A percentile compares a stretch with the other conserved stretches of the same genome.
Evolutionary conservation across 23 tunicate species (phyloP).

Genomic region (Phallusia fumigata): DNA sequence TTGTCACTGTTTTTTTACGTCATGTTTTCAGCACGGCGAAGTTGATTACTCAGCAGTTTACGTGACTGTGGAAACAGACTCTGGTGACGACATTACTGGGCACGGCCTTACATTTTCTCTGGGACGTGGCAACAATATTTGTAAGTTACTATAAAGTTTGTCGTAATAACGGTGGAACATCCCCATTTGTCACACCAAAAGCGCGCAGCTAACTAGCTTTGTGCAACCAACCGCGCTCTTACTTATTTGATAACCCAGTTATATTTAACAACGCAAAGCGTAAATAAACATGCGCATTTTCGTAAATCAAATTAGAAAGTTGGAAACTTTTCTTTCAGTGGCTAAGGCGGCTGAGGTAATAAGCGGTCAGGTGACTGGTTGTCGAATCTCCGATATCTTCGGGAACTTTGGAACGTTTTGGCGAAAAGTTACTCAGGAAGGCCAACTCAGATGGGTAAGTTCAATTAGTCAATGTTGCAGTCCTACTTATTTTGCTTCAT

Average conservation of each 20-base stretch:
- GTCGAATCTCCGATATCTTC: conserved; percentile 48
- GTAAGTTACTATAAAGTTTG: too few species aligned
- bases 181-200: too few species aligned
- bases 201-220: too few species aligned
- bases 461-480: neutral
- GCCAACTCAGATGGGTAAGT: conserved; percentile 93
- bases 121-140: conserved; percentile 93
- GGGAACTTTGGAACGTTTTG: conserved; percentile 80
- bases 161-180: neutral
- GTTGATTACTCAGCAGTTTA: conserved; percentile 96
- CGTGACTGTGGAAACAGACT: conserved; percentile 55
- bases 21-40: conserved; percentile 78
- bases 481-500: too few species aligned
- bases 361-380: conserved; percentile 52
- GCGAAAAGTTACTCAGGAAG: conserved; percentile 80
- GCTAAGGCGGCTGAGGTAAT: conserved; percentile 80
- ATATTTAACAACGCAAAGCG: too few species aligned
- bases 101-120: conserved; percentile 86
- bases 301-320: neutral
- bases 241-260: neutral
- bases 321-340: conserved; percentile 37
- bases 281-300: neutral
- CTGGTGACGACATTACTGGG: conserved; percentile 60
- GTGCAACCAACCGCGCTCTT: too few species aligned
- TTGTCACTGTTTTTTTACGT: too few species aligned